A percentile compares a stretch with the other conserved stretches of the same genome.
Evolutionary conservation across 1,140 invertebrate species (phyloP).

Genomic region (Drosophila bocki): DNA sequence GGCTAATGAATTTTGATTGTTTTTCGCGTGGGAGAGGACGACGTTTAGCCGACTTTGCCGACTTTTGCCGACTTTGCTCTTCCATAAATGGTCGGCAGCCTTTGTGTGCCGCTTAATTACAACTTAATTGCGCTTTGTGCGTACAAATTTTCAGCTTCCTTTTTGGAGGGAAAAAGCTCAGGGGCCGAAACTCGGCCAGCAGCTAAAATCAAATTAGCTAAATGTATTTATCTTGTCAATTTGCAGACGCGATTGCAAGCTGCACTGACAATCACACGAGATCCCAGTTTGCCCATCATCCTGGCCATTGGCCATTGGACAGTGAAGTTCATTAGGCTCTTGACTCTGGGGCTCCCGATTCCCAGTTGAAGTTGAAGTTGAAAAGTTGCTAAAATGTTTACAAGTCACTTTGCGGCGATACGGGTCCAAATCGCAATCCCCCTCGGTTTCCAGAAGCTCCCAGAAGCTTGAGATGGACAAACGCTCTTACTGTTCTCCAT

Average conservation of each 20-base stretch:
- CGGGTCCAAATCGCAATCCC: conserved; percentile 24
- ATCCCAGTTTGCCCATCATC: conserved; percentile 31
- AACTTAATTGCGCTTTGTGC: conserved; percentile 79
- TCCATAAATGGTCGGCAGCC: conserved; percentile 27
- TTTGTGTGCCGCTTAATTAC: conserved; percentile 77
- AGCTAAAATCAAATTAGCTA: conserved; percentile 77
- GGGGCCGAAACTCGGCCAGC: conserved; percentile 31
- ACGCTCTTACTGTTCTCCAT: conserved; percentile 70
- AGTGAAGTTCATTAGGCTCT: conserved; percentile 70
- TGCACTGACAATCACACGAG: conserved; percentile 71
- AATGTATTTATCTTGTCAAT: conserved; percentile 84
- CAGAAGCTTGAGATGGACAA: conserved; percentile 55
- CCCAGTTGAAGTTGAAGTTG: conserved; percentile 54
- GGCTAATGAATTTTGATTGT: conserved; percentile 82
- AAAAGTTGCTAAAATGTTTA: conserved; percentile 84
- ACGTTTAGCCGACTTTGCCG: conserved; percentile 5
- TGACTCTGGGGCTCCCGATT: conserved; percentile 10
- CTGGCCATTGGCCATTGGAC: conserved; percentile 25
- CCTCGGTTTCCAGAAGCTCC: conserved; percentile 52
- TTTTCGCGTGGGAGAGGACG: conserved; percentile 57
- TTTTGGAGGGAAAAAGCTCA: conserved; percentile 10
- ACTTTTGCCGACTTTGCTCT: conserved; percentile 15
- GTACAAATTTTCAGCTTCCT: conserved; percentile 76
- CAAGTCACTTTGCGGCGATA: conserved; percentile 76
- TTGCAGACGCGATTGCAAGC: conserved; percentile 69